Evolutionary conservation across 2,113 vertebrate species (phyloP).

Genomic region (Tetraodon nigroviridis): DNA sequence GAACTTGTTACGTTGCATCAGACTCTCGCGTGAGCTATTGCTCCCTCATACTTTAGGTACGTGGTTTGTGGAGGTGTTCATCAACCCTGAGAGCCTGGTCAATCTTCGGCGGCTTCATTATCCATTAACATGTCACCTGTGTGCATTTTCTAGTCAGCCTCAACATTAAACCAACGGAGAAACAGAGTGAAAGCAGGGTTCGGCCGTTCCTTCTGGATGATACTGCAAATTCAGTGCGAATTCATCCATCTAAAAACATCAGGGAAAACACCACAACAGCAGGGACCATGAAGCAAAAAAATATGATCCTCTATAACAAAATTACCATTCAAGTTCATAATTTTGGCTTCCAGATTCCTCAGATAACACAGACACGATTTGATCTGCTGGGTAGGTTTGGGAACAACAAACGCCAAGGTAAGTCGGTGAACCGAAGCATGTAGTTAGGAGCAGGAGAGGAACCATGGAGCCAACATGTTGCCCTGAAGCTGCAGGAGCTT

Average conservation of each 20-base stretch:
- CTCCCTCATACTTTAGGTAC: constrained; percentile 38
- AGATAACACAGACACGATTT: no score
- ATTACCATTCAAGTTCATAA: no score
- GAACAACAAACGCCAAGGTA: no score
- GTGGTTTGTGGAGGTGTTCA: constrained; percentile 51
- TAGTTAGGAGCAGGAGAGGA: constrained; percentile 6
- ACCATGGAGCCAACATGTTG: constrained; percentile 25
- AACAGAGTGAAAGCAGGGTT: neutral
- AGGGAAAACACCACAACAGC: no score
- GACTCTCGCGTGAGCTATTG: constrained; percentile 60
- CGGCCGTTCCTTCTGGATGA: neutral
- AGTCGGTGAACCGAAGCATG: constrained; percentile 10
- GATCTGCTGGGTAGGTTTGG: constrained; percentile 9
- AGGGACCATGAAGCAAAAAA: no score
- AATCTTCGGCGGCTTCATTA: no score
- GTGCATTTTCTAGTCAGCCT: neutral
- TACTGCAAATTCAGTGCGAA: neutral
- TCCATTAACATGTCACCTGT: no score
- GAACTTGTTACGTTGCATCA: constrained; percentile 34
- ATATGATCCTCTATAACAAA: no score
- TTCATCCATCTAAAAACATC: neutral
- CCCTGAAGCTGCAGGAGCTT: constrained; percentile 37
- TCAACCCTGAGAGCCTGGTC: neutral
- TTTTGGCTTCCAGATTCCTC: no score
- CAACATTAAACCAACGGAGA: neutral